These are phyloP conservation scores for Aradus depressus DNA, from an alignment of 2,888 invertebrate genomes.

Conservation along the genomic window DNA sequence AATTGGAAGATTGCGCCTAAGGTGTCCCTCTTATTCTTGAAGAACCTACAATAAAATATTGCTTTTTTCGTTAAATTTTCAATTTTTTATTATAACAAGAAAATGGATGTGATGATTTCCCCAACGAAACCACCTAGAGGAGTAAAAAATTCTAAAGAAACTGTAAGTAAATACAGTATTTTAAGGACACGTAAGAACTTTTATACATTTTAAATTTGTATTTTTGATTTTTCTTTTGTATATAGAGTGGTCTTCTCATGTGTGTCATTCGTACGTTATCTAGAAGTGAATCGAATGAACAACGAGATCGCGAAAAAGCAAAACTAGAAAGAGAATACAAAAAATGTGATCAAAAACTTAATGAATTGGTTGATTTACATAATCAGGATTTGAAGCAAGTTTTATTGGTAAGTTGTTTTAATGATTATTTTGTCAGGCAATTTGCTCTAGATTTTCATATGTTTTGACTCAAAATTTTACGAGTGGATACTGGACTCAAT, in stretches of 20 bases:
- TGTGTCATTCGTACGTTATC: conserved; percentile 90
- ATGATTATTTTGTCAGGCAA: too few relatives aligned
- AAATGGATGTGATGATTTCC: conserved; percentile 38
- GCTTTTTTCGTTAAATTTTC: too few relatives aligned
- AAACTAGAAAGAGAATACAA: conserved; percentile 89
- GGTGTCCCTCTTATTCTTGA: too few relatives aligned
- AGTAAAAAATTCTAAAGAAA: conserved; percentile 75
- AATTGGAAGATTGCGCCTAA: too few relatives aligned
- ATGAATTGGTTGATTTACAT: conserved; percentile 77
- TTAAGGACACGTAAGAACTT: too few relatives aligned
- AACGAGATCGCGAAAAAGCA: conserved; percentile 82
- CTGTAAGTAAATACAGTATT: conserved; percentile 44
- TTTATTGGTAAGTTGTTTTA: conserved; percentile 43
- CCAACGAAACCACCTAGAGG: conserved; percentile 78
- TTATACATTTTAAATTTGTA: conserved; percentile 6
- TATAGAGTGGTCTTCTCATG: conserved; percentile 75
- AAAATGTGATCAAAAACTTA: conserved; percentile 77
- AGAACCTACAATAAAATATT: too few relatives aligned
- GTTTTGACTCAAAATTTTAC: too few relatives aligned
- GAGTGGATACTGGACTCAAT: too few relatives aligned
- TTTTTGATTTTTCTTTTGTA: conserved; percentile 17
- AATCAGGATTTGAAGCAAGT: conserved; percentile 78
- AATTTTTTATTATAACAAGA: too few relatives aligned
- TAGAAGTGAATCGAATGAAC: conserved; percentile 86
- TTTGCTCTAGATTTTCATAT: too few relatives aligned